Evolutionary conservation across 2,797 vertebrate species (phyloP), one percentile per base, ranked within the genome.

Genomic region (Catamblyrhynchus diadema): DNA sequence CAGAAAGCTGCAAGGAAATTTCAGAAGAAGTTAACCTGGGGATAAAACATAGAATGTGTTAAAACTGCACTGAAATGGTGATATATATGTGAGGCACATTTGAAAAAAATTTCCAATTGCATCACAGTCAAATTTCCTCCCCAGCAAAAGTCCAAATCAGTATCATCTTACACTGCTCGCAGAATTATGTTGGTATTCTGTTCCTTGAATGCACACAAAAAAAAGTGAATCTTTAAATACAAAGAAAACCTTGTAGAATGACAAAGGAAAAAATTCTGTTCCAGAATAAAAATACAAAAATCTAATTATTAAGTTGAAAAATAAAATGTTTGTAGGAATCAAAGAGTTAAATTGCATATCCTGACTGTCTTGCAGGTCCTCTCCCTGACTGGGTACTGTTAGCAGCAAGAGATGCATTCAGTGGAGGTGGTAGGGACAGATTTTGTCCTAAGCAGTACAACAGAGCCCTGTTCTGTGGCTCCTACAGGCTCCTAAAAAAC

Each of bases 111-210:
- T 74, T 71, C 3, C 44, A 56, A 39, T 72, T 66, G 2, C 25
- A n/a, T 82, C 30, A 35, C 8, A 54, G 9, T 69, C 35, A 60
- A 51, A 50, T 65, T 64, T 72, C 7, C 18, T 73, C 9, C 8
- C 30, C 14, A 81, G 9, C 3, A 59, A 61, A 51, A 56, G 18
- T 87, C 5, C 8, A 56, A 79, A 73, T 59, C 12, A 20, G 56
- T 27, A 35, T 50, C 5, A 4, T 60, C 22, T 66, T 81, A 53
- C 0, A 0, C 7, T 72, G 9, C 12, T 53, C 0, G 0, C 6
- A 75, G 45, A 84, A 64, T 44, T 64, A 59, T 45, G 10, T 61
- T 73, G 2, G 6, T 50, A 21, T 54, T 74, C 45, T 56, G 4
- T 70, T 83, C 6, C 27, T 77, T 57, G n/a, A 74, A 47, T 12